Conservation (phyloP, 2,113 vertebrate species). For the Physeter macrocephalus region DNA sequence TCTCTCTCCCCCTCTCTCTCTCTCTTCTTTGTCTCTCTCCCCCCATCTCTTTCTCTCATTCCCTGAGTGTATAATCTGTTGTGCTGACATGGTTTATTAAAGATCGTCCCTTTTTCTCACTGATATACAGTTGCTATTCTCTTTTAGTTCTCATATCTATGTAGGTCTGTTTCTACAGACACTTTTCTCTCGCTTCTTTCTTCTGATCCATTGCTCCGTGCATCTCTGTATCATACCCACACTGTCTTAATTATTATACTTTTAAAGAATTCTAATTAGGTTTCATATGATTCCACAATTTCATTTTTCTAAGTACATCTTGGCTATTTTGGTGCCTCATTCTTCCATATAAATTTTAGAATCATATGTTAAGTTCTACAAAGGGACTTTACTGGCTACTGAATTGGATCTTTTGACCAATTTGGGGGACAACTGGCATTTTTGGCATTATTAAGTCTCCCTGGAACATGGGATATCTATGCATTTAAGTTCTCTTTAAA, state of each 20-base stretch:
- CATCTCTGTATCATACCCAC: rapidly evolving
- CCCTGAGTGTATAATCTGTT: too few relatives aligned
- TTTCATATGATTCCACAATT: neutral
- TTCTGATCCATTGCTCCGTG: neutral
- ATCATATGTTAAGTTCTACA: neutral
- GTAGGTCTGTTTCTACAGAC: neutral
- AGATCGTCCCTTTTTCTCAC: neutral
- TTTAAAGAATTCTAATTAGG: neutral
- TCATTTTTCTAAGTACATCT: neutral
- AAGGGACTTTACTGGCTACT: neutral
- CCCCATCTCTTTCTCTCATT: neutral
- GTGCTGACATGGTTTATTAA: neutral
- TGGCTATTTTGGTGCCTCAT: neutral
- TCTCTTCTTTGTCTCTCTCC: too few relatives aligned
- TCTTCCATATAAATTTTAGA: neutral
- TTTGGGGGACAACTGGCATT: neutral
- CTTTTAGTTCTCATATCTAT: neutral
- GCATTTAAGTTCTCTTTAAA: neutral
- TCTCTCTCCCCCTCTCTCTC: too few relatives aligned
- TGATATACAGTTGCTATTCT: neutral
- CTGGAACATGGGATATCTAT: neutral
- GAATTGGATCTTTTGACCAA: neutral
- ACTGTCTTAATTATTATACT: neutral
- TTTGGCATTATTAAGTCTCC: neutral
- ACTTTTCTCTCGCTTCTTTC: neutral